These are phyloP conservation scores for Recurvirostra avosetta DNA, from an alignment of 2,113 vertebrate genomes.

Conservation along the genomic window DNA sequence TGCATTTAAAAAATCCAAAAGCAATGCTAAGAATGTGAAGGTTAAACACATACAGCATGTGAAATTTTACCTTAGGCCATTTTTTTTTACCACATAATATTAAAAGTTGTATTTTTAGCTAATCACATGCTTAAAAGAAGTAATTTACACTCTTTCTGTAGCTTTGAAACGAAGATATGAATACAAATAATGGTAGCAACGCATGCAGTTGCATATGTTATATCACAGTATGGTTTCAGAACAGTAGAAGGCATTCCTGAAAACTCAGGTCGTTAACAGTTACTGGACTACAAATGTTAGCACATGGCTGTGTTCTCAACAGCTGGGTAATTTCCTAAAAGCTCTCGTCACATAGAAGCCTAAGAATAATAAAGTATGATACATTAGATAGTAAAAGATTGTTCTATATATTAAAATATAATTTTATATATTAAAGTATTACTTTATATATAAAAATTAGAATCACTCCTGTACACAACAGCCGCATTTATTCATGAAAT, in stretches of 20 bases:
- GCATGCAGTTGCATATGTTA: slow-evolving; percentile 43
- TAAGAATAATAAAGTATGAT: neutral
- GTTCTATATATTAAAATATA: neutral
- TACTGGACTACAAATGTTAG: neutral
- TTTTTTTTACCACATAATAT: neutral
- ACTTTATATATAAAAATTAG: neutral
- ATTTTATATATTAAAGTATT: neutral
- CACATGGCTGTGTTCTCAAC: neutral
- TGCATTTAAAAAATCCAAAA: neutral
- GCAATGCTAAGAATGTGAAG: neutral
- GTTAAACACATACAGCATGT: neutral
- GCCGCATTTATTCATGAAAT: neutral
- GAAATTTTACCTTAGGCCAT: neutral
- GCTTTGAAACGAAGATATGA: neutral
- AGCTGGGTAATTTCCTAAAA: neutral
- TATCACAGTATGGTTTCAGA: neutral
- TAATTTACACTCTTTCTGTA: neutral
- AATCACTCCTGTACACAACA: neutral
- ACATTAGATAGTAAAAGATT: neutral
- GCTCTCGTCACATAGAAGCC: neutral
- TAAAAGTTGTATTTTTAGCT: neutral
- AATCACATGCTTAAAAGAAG: neutral
- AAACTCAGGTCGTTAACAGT: neutral
- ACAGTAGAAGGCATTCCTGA: neutral
- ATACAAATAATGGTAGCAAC: neutral